phyloP scores from a whole-genome alignment of 1,140 invertebrate species.

The Drosophila burlai region DNA sequence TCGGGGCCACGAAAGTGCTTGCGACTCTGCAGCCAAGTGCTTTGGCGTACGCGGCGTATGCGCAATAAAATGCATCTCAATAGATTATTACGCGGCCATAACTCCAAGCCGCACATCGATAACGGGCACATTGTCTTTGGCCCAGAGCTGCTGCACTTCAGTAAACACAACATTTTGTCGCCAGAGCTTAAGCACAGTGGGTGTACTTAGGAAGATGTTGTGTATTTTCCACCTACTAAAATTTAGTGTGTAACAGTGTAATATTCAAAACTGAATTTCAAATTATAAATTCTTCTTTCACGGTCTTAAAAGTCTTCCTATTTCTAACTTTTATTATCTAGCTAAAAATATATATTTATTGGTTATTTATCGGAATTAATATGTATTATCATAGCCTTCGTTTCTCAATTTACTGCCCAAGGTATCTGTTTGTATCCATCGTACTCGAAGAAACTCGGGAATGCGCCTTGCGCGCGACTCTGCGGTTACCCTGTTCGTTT shows the following conservation, averaged over 20 bases:
- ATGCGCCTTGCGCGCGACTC: constrained; percentile 34
- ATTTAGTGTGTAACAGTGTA: background rate
- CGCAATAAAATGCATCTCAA: constrained; percentile 78
- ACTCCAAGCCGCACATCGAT: constrained; percentile 66
- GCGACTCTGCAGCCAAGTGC: constrained; percentile 2
- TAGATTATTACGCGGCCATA: constrained; percentile 76
- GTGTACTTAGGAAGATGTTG: background rate
- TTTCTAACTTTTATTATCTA: too few relatives aligned
- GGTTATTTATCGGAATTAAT: background rate
- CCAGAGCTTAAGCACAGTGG: constrained; percentile 37
- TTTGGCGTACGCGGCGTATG: constrained; percentile 55
- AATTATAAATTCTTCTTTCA: too few relatives aligned
- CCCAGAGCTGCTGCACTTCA: constrained; percentile 55
- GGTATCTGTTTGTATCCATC: constrained; percentile 15
- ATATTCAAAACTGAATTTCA: too few relatives aligned
- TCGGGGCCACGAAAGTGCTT: constrained; percentile 33
- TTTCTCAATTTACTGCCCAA: background rate
- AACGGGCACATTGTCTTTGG: constrained; percentile 44
- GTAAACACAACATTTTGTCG: constrained; percentile 71
- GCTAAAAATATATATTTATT: background rate
- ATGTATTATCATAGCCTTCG: background rate
- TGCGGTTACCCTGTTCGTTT: constrained; percentile 77
- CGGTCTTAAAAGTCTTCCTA: too few relatives aligned
- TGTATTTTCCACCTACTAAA: background rate
- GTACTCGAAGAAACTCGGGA: constrained; percentile 48